Evolutionary conservation across 2,797 vertebrate genomes (phyloP).

Genomic region (Pipistrellus pipistrellus): DNA sequence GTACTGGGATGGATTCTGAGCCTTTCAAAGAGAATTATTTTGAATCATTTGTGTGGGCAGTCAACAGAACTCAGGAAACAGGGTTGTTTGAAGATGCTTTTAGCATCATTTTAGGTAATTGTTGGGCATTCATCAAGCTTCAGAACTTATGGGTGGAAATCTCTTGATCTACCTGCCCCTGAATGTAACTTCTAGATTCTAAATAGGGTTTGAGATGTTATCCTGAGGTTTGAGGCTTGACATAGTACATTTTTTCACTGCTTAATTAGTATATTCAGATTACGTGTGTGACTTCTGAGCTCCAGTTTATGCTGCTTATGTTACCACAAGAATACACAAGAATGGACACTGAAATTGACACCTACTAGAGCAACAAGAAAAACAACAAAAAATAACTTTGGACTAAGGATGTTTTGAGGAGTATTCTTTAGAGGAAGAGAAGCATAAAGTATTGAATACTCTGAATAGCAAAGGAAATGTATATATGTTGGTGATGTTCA

Average conservation of each 20-base stretch:
- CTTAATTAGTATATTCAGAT: conserved; percentile 2
- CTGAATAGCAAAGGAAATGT: not conserved
- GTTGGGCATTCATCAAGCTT: not conserved
- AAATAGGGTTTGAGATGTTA: not conserved
- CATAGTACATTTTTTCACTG: not conserved
- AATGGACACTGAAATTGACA: not conserved
- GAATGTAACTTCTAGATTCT: not conserved
- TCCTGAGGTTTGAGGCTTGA: not conserved
- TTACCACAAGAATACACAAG: not conserved
- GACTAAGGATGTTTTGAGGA: not conserved
- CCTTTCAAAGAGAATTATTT: not conserved
- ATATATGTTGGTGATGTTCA: not conserved
- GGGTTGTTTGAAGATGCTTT: not conserved
- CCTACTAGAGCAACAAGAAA: not conserved
- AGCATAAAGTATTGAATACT: not conserved
- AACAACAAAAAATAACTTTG: not conserved
- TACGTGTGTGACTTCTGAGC: not conserved
- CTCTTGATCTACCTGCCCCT: not conserved
- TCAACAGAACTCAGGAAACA: conserved; percentile 27
- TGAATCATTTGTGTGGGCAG: not conserved
- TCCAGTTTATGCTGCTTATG: not conserved
- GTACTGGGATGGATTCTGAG: not conserved
- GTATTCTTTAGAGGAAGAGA: not conserved
- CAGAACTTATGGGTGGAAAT: not conserved
- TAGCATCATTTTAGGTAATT: not conserved